Evolutionary conservation across 2,113 vertebrate species (phyloP).

Genomic region (Lasiurus borealis): DNA sequence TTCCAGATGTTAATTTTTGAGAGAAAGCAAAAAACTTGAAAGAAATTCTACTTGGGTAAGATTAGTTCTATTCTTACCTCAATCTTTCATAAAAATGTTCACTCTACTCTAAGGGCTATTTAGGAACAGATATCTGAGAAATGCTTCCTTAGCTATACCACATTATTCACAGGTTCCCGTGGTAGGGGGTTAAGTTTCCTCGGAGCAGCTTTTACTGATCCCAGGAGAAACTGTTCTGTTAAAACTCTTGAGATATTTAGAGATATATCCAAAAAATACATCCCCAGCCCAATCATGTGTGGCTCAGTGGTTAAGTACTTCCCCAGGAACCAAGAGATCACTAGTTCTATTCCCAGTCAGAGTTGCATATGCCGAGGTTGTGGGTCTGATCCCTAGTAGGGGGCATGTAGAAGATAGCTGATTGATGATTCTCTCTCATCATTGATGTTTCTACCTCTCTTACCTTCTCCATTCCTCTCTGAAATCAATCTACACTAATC

Average conservation of each 20-base stretch:
- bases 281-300: no score
- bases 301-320: no score
- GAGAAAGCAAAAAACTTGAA: background rate
- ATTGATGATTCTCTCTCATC: no score
- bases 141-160: background rate
- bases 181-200: background rate
- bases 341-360: no score
- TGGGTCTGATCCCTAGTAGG: no score
- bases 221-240: background rate
- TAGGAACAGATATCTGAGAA: background rate
- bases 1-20: background rate
- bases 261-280: background rate
- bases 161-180: background rate
- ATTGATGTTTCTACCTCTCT: no score
- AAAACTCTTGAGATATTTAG: background rate
- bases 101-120: background rate
- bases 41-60: conserved; percentile 5
- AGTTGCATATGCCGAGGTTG: no score
- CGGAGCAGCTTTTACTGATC: background rate
- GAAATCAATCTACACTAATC: no score
- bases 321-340: no score
- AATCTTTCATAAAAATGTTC: conserved; percentile 38
- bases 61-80: background rate
- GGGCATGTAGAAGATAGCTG: no score
- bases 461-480: no score